Base-by-base conservation (phyloP, 2,797 vertebrate species). In the Scarus forsteni region DNA sequence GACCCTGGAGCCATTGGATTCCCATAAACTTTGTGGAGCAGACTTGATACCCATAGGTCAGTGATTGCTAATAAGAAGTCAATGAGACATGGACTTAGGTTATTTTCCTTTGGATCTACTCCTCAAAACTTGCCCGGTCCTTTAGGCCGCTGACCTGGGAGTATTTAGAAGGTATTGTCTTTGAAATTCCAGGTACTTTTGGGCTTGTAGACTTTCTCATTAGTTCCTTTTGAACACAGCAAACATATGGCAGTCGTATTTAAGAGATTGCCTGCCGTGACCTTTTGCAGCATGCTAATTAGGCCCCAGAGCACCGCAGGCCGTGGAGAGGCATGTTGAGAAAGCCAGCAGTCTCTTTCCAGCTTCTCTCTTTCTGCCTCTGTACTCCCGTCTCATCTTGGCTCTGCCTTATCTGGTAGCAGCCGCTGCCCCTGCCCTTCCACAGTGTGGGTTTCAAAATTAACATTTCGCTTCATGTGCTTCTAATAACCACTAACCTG, bases 391-490 rank as follows among this genome's bases (percentile, higher is more conserved):
- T 86, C 88, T 91, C 88, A 87, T 92, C 87, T 84, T 62, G 77
- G 81, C 81, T 80, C 84, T 80, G 88, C 88, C 94, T 96, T 97
- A 95, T 96, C 95, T 95, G 94, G 92, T 93, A 95, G 93, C 91
- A 92, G 93, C 93, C 93, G 88, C 89, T 92, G 92, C 93, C 93
- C 93, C 91, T 86, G 84, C 75, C 88, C 89, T 91, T 88, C 93
- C 78, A 92, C 89, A 94, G 96, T 96, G 94, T 96, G 90, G 92
- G 95, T 96, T 98, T 96, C 90, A 95, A 96, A 98, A 98, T 98
- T 97, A 98, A 98, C 97, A 98, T 97, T 97, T 97, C 93, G 93
- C 95, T 97, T 97, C 97, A 98, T 95, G 95, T 98, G 96, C 96
- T 98, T 97, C 96, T 97, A 98, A 98, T 98, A 98, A 98, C 97